A percentile compares a stretch with the other conserved stretches of the same genome.
Evolutionary conservation across 2,888 invertebrate genomes (phyloP).

Genomic region (Eudasyphora cyanicolor): DNA sequence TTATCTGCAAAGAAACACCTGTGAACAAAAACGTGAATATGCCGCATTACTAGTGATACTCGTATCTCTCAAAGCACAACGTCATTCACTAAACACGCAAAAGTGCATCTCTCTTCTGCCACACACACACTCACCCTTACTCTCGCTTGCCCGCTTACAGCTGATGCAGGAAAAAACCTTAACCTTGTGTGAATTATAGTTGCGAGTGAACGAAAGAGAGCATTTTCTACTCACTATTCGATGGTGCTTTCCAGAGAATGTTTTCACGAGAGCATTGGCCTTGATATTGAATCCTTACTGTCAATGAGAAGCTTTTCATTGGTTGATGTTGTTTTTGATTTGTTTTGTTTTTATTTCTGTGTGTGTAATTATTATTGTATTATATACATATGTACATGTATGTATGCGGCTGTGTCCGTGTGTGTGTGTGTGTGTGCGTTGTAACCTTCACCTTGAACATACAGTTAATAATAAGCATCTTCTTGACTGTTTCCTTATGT

Average conservation of each 20-base stretch:
- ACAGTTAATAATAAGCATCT: conserved; percentile 50
- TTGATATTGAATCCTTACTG: conserved; percentile 63
- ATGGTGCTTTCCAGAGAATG: conserved; percentile 27
- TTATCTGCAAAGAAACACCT: conserved; percentile 56
- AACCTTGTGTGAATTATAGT: no score
- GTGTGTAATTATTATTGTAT: not conserved
- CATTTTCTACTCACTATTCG: not conserved
- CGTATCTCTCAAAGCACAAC: not conserved
- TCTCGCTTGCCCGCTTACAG: not conserved
- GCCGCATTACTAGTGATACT: not conserved
- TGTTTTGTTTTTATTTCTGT: not conserved
- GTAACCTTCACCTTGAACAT: conserved; percentile 64
- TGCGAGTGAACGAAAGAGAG: not conserved
- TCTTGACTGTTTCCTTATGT: conserved; percentile 23
- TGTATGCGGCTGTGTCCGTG: no score
- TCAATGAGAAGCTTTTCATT: conserved; percentile 50
- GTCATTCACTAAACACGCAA: not conserved
- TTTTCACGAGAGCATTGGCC: conserved; percentile 53
- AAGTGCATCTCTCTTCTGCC: not conserved
- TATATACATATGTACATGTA: no score
- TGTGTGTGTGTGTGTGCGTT: conserved; percentile 32
- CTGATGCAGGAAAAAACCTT: no score
- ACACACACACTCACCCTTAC: not conserved
- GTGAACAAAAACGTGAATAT: conserved; percentile 18
- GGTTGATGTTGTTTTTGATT: conserved; percentile 23